Conservation (phyloP, 2,113 vertebrate genomes). For the Perca schrenkii region DNA sequence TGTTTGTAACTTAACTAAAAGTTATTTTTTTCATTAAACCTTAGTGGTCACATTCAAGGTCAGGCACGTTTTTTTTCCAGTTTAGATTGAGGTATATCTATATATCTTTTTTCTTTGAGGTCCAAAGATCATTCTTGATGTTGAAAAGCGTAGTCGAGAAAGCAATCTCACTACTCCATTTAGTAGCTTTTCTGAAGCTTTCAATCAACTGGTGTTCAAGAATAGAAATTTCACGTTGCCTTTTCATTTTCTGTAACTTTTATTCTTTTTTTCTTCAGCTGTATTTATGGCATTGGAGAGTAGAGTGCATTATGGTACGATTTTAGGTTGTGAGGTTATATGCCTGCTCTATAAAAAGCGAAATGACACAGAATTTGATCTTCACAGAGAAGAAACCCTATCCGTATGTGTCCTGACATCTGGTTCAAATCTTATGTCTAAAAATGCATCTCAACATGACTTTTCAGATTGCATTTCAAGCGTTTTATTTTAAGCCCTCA, state of each 20-base stretch:
- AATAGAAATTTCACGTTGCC: background rate
- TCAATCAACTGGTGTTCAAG: background rate
- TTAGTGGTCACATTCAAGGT: background rate
- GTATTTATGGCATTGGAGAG: background rate
- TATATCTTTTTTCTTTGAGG: background rate
- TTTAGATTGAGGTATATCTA: background rate
- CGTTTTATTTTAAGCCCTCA: constrained; percentile 7
- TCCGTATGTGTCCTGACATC: background rate
- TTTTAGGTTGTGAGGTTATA: background rate
- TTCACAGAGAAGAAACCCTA: background rate
- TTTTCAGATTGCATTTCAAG: constrained; percentile 13
- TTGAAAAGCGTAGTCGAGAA: background rate
- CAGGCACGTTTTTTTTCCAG: background rate
- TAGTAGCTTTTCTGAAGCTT: background rate
- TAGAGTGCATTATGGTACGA: background rate
- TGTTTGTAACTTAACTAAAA: background rate
- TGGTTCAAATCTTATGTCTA: background rate
- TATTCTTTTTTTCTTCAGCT: background rate
- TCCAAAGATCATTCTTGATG: background rate
- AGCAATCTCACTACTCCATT: background rate
- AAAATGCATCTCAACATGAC: constrained; percentile 17
- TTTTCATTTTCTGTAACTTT: background rate
- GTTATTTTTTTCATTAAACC: background rate
- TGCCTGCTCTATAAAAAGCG: background rate
- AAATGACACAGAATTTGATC: background rate